Conservation (phyloP, 2,797 vertebrate species). For the Eleutherodactylus coqui region DNA sequence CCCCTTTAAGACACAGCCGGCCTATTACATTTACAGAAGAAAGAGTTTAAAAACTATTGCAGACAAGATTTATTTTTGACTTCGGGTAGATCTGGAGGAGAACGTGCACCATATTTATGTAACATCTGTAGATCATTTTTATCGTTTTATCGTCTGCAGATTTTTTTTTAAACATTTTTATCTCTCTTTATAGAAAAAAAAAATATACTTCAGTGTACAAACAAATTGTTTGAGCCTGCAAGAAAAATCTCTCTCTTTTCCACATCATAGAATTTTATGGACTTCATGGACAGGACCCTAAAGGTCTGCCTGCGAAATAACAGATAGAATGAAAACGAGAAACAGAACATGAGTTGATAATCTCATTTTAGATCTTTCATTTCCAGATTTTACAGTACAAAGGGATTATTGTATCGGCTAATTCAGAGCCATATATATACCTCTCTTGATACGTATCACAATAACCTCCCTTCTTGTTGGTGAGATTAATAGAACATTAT, state of each 20-base stretch:
- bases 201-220: background rate
- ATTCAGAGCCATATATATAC: background rate
- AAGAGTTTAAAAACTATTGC: no score
- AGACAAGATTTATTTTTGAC: background rate
- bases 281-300: background rate
- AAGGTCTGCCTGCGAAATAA: background rate
- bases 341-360: background rate
- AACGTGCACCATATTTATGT: background rate
- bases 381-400: slow-evolving; percentile 5
- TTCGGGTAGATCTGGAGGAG: background rate
- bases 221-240: background rate
- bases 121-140: background rate
- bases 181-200: no score
- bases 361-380: slow-evolving; percentile 3
- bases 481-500: slow-evolving; percentile 35
- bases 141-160: background rate
- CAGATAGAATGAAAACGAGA: background rate
- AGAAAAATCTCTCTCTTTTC: background rate
- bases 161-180: background rate
- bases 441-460: slow-evolving; percentile 22
- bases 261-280: background rate
- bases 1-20: no score
- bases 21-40: no score
- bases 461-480: slow-evolving; percentile 17
- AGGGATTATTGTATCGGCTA: background rate